These are phyloP conservation scores for Hypena proboscidalis DNA, from an alignment of 2,888 invertebrate genomes.

Conservation along the genomic window DNA sequence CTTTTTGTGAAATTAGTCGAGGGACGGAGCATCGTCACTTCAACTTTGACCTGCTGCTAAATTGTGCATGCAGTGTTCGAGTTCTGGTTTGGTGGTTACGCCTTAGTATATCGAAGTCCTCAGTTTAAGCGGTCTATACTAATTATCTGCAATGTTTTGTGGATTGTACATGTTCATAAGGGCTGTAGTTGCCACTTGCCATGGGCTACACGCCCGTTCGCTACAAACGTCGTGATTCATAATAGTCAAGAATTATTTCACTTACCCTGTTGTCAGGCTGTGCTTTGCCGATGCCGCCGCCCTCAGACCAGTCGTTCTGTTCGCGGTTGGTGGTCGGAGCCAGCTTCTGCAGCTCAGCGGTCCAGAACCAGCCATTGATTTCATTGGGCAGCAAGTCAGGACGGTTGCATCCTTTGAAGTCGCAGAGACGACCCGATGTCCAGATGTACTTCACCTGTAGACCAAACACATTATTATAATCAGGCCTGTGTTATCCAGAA, in stretches of 20 bases:
- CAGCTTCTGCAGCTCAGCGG: slow-evolving; percentile 93
- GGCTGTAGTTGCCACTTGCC: too few relatives aligned
- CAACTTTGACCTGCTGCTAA: too few relatives aligned
- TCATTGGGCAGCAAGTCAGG: slow-evolving; percentile 92
- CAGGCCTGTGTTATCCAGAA: too few relatives aligned
- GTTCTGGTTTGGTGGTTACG: slow-evolving; percentile 37
- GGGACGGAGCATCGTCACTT: too few relatives aligned
- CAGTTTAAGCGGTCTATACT: too few relatives aligned
- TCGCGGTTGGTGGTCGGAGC: slow-evolving; percentile 92
- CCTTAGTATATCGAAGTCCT: too few relatives aligned
- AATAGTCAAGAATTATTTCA: slow-evolving; percentile 8
- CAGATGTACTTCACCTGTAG: slow-evolving; percentile 94
- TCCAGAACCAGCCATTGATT: slow-evolving; percentile 97
- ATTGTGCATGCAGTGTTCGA: too few relatives aligned
- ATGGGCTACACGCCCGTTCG: too few relatives aligned
- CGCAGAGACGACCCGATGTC: slow-evolving; percentile 95
- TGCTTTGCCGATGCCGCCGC: slow-evolving; percentile 93
- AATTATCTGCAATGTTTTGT: too few relatives aligned
- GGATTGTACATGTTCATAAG: slow-evolving; percentile 2
- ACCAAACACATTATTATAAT: too few relatives aligned
- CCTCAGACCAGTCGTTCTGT: slow-evolving; percentile 95
- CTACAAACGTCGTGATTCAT: too few relatives aligned
- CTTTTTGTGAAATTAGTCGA: too few relatives aligned
- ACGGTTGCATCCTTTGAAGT: slow-evolving; percentile 95
- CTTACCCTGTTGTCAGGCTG: slow-evolving; percentile 93